These are phyloP conservation scores for Drosophila albomicans DNA, from an alignment of 1,140 invertebrate genomes.

Conservation along the genomic window DNA sequence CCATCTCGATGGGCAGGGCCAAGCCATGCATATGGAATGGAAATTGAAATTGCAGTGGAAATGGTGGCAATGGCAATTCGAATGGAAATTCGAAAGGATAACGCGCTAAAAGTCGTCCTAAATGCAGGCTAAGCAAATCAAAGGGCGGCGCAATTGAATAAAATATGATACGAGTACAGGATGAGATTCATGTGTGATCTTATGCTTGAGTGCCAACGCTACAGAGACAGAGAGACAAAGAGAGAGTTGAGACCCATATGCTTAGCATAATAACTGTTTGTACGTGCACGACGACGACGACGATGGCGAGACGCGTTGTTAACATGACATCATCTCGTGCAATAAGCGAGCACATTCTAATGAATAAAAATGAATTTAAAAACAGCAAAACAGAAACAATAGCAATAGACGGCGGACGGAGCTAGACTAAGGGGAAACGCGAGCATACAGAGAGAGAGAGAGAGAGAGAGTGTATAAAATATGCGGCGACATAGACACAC, in stretches of 20 bases:
- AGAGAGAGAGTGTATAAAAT: slow-evolving; percentile 52
- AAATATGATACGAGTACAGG: slow-evolving; percentile 39
- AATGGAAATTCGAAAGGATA: slow-evolving; percentile 9
- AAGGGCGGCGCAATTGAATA: slow-evolving; percentile 48
- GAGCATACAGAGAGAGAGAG: background rate
- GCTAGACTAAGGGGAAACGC: background rate
- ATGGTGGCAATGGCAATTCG: slow-evolving; percentile 3
- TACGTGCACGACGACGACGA: slow-evolving; percentile 36
- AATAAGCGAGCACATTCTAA: slow-evolving; percentile 51
- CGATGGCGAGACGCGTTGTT: slow-evolving; percentile 30
- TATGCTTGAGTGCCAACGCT: background rate
- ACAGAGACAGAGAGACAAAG: background rate
- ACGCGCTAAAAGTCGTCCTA: background rate
- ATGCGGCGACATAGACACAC: slow-evolving; percentile 41
- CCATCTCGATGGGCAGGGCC: background rate
- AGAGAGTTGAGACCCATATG: slow-evolving; percentile 31
- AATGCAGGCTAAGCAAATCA: slow-evolving; percentile 29
- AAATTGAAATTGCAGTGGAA: slow-evolving; percentile 18
- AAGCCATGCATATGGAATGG: slow-evolving; percentile 35
- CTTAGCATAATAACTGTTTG: slow-evolving; percentile 51
- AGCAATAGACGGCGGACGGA: slow-evolving; percentile 3
- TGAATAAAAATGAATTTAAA: slow-evolving; percentile 78
- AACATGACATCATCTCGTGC: slow-evolving; percentile 72
- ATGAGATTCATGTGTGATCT: slow-evolving; percentile 40
- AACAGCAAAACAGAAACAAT: slow-evolving; percentile 33